Evolutionary conservation across 2,888 invertebrate genomes (phyloP), one percentile per base, ranked within the genome.

Genomic region (Scaptomyza polygonia): DNA sequence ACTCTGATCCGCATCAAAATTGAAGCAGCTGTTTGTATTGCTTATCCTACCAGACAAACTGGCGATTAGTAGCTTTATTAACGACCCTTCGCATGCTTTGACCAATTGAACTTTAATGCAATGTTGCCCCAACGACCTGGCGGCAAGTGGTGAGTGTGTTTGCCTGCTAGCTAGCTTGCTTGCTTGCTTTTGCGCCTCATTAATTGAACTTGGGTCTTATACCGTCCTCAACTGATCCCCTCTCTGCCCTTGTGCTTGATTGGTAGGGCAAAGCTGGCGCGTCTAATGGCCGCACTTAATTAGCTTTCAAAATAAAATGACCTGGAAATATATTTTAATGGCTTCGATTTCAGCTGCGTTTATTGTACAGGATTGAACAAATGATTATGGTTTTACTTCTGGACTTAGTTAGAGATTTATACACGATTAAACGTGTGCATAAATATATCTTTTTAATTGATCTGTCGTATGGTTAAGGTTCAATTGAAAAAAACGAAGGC

Each of bases 81-180:
- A 77, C 59, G 77, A 67, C 68, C 81, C 54, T 66, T 59, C 53
- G 51, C 70, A 6, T 64, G 81, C 65, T 69, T 61, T 54, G 77
- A 66, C 64, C 82, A 79, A 79, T 83, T 82, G 76, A 79, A 79
- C 79, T 83, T 79, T 72, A 84, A 78, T 84, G 67, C 66, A 79
- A 76, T 58, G 73, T 9, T 21, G 32, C 14, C 11, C 11, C 16
- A 5, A 4, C 7, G 42, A 39, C 47, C 39, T 52, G 40, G 1
- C 18, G 30, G 18, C 14, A 25, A 27, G n/a, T 5, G 42, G 45
- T 44, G 40, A 44, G 56, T 27, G 43, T 36, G 54, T 56, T 36
- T 14, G 36, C 36, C 5, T 36, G 54, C 53, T 32, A 42, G 61
- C n/a, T 40, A 45, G 59, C 72, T 32, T 44, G 61, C n/a, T 40